Evolutionary conservation across 1,140 invertebrate genomes (phyloP).

Genomic region (Nephila pilipes): DNA sequence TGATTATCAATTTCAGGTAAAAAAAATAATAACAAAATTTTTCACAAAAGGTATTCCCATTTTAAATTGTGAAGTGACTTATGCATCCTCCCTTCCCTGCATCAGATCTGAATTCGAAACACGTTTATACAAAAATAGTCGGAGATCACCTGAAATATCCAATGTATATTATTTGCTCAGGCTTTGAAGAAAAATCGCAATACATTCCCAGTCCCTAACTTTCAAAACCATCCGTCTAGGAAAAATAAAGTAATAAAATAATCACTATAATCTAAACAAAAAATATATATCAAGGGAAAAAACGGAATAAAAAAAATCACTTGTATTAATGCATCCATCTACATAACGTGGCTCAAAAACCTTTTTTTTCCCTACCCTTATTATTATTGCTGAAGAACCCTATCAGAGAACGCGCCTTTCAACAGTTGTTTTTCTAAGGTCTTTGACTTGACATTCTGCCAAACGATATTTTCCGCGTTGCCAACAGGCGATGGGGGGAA

Average conservation of each 20-base stretch:
- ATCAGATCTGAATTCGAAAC: no score
- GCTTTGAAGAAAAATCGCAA: not conserved
- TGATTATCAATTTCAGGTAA: no score
- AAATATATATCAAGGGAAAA: not conserved
- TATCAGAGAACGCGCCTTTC: conserved; percentile 29
- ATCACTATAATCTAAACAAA: not conserved
- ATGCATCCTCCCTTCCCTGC: no score
- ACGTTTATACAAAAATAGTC: no score
- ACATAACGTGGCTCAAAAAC: conserved; percentile 26
- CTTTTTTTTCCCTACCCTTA: conserved; percentile 15
- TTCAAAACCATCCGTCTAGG: not conserved
- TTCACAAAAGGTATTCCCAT: no score
- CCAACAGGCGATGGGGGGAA: not conserved
- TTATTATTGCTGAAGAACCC: conserved; percentile 51
- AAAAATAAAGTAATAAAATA: conserved; percentile 33
- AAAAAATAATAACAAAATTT: no score
- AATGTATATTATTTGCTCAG: no score
- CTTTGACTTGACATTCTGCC: conserved; percentile 53
- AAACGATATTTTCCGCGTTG: conserved; percentile 51
- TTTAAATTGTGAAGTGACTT: no score
- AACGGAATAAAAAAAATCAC: not conserved
- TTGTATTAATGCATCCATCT: conserved; percentile 25
- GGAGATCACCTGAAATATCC: no score
- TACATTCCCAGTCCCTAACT: not conserved
- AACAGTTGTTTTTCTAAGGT: conserved; percentile 73